Base-by-base conservation (phyloP, 2,113 vertebrate species). In the Progne subis region DNA sequence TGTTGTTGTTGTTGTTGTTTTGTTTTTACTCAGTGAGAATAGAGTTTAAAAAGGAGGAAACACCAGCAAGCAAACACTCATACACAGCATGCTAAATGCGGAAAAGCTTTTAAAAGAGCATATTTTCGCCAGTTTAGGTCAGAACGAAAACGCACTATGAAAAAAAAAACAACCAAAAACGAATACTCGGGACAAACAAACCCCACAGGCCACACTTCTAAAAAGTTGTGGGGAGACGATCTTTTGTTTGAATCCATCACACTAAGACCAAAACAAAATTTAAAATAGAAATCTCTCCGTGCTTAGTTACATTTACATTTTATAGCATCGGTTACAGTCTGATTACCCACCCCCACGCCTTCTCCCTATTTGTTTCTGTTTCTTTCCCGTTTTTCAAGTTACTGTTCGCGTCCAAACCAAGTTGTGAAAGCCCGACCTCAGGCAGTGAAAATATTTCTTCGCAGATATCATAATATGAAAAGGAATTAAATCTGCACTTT, bases 401-500 rank as follows among this genome's bases (percentile, higher is more conserved):
- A 82, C 74, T 93, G 53, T 89, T 88, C 52, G 24, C 55, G 5
- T 41, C 67, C 84, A 76, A 84, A 67, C 52, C 43, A 94, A 87
- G 95, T 92, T 57, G 82, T 63, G 39, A 90, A 96, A 96, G 32
- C 72, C 71, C 69, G 34, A 69, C n/a, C 3, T 19, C 67, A 94
- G 86, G 41, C 92, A 57, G 43, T 3, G 47, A 92, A 96, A 95
- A 81, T 41, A 86, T 93, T 92, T 56, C 79, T 85, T 93, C 90
- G 49, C 88, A 70, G 28, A 46, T 91, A 61, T 59, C 91, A 18
- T 59, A 81, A 85, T 47, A 87, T 20, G n/a, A 80, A 88, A 86
- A 86, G 72, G 20, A 70, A 57, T 71, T 23, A 96, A 96, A 93
- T 29, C 47, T 24, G 28, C 75, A 44, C 6, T 3, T 91, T 96